Base-by-base conservation (phyloP, 37 sponge, comb jelly and placozoan genomes). In the Hormiphora californensis region DNA sequence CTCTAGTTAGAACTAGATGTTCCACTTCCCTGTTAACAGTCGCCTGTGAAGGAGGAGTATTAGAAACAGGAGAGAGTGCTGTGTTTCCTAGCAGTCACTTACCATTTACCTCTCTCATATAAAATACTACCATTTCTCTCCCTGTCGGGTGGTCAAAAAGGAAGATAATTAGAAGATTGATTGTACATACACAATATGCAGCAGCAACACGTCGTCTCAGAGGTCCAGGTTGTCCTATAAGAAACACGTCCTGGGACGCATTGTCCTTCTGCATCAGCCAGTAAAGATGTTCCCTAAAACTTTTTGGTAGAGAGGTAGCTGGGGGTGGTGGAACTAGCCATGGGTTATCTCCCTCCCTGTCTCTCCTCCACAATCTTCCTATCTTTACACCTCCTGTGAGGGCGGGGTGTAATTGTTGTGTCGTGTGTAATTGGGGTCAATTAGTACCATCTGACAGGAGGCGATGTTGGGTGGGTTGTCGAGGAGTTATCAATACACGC, bases 221-320 rank as follows among this genome's bases (percentile, higher is more conserved):
- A 0, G 95, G 91, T 3, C 95, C 95, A 37, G 95, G 92, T 27
- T 86, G 88, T 9, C 95, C 93, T 33, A 95, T 85, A 31, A 95
- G 89, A 55, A 93, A 95, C 90, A 95, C 91, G 81, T 95, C 95
- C 55, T 95, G 95, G 32, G 89, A 86, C 3, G 92, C 59, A 30
- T 55, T 38, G 81, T 92, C 93, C 93, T 73, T 73, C 44, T 73
- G 81, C 9, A 73, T 22, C 27, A 73, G 35, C 81, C 81, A 73
- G 28, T 73, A 43, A 25, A 73, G 2, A 33, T 73, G 81, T 43
- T 43, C 43, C 5, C 40, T 43, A 27, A 32, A 28, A 19, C 46
- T 36, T n/a, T 73, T 43, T 43, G 81, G 61, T 5, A 57, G n/a
- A 15, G 61, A 57, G n/a, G 9, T 57, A 15, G n/a, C n/a, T n/a